Evolutionary conservation across 2,888 invertebrate species (phyloP).

Genomic region (Apodemia duryi): DNA sequence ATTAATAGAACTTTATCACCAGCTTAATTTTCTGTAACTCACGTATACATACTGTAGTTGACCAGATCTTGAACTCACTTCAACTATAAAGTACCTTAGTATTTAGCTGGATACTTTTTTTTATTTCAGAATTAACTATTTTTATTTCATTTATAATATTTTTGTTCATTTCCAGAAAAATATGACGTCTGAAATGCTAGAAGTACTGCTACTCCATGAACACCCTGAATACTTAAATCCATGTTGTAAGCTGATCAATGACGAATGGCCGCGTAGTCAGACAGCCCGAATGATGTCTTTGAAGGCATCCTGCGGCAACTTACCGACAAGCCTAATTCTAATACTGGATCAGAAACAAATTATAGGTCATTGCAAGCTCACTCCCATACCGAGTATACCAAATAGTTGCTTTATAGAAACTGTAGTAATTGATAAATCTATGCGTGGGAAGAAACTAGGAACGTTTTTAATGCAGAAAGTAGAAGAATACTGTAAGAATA

Average conservation of each 20-base stretch:
- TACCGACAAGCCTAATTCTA: conserved; percentile 86
- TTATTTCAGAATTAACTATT: no score
- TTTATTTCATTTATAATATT: not conserved
- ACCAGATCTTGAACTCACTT: no score
- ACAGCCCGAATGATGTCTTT: conserved; percentile 88
- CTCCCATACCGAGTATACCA: conserved; percentile 83
- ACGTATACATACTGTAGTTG: no score
- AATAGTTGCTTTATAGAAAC: conserved; percentile 89
- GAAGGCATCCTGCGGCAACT: conserved; percentile 83
- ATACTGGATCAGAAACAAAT: conserved; percentile 77
- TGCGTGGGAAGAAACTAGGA: conserved; percentile 88
- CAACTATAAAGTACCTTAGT: no score
- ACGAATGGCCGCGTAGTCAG: conserved; percentile 92
- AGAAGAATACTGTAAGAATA: conserved; percentile 85
- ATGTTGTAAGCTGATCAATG: conserved; percentile 88
- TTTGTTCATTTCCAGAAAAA: conserved; percentile 23
- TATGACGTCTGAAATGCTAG: conserved; percentile 52
- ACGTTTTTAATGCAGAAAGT: conserved; percentile 85
- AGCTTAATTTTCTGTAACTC: no score
- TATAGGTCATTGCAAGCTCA: conserved; percentile 89
- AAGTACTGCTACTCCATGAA: conserved; percentile 85
- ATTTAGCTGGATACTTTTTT: no score
- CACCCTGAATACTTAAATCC: conserved; percentile 84
- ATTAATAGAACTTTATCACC: no score
- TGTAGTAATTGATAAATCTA: conserved; percentile 85